These are phyloP conservation scores for Melanerpes formicivorus DNA, from an alignment of 2,113 vertebrate species.

Conservation along the genomic window DNA sequence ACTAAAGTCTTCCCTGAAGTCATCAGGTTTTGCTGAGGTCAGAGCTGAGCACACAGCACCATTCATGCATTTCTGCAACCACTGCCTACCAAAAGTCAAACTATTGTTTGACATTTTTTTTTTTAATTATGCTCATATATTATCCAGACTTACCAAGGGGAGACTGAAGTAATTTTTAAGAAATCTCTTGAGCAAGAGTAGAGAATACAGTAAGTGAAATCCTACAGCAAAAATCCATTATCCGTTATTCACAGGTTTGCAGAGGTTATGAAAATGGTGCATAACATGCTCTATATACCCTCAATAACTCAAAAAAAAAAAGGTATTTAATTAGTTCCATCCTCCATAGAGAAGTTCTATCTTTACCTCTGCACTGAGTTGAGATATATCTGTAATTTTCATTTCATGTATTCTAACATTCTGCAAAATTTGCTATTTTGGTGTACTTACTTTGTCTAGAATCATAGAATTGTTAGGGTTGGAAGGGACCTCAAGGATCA, in stretches of 20 bases:
- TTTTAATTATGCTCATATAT: not conserved
- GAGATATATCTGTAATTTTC: not conserved
- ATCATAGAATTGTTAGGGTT: no score
- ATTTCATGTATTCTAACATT: not conserved
- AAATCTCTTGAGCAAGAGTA: not conserved
- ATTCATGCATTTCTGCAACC: not conserved
- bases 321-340: slow-evolving; percentile 11
- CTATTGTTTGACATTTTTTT: not conserved
- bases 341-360: not conserved
- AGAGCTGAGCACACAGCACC: rapidly evolving
- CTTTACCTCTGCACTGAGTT: slow-evolving; percentile 2
- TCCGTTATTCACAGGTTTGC: not conserved
- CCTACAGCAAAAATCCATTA: not conserved
- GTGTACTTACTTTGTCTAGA: not conserved
- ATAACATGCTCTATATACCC: not conserved
- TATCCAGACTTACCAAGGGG: not conserved
- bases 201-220: not conserved
- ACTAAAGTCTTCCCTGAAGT: not conserved
- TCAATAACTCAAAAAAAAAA: not conserved
- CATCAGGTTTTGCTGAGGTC: rapidly evolving
- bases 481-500: no score
- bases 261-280: not conserved
- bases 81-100: not conserved
- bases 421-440: not conserved
- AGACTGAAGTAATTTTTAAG: not conserved